Percentiles rank a stretch among this genome's conserved stretches.
These are phyloP conservation scores for Cheilosia scutellata DNA, from an alignment of 2,888 invertebrate genomes.

Conservation along the genomic window DNA sequence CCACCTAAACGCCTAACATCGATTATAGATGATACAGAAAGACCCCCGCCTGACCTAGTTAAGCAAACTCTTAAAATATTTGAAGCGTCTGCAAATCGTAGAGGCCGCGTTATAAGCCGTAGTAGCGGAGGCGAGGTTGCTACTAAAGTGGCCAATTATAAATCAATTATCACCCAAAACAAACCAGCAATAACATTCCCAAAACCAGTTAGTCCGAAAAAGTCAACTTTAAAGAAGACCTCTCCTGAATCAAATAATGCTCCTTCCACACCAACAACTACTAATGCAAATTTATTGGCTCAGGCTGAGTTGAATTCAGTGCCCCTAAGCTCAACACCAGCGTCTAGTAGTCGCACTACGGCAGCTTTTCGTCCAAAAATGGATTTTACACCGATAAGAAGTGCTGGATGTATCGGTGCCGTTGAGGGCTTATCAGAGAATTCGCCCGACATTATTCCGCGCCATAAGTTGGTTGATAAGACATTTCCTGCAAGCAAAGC, in stretches of 20 bases:
- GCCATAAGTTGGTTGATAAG: constrained; percentile 78
- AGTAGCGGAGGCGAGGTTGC: constrained; percentile 86
- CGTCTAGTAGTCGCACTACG: constrained; percentile 73
- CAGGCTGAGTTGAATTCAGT: constrained; percentile 27
- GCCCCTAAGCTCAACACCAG: constrained; percentile 59
- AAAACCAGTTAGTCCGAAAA: constrained; percentile 83
- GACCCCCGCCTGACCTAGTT: constrained; percentile 95
- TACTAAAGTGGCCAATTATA: constrained; percentile 87
- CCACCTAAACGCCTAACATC: constrained; percentile 87
- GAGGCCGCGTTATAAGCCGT: constrained; percentile 83
- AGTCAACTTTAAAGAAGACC: constrained; percentile 55
- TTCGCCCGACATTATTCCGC: constrained; percentile 85
- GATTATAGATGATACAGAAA: constrained; percentile 89
- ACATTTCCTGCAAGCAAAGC: constrained; percentile 53
- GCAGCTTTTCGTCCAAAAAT: constrained; percentile 57
- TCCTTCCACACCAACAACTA: constrained; percentile 13
- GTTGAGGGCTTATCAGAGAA: constrained; percentile 78
- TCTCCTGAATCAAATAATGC: constrained; percentile 21
- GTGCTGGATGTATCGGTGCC: constrained; percentile 42
- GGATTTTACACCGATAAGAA: constrained; percentile 71
- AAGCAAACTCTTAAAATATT: constrained; percentile 93
- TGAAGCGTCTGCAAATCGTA: constrained; percentile 88
- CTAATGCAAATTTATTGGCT: background rate
- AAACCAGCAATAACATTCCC: constrained; percentile 85
- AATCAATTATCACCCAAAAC: constrained; percentile 86